A percentile compares a stretch with the other conserved stretches of the same genome.
These are phyloP conservation scores for Doryteuthis pealeii DNA, from an alignment of 1,140 invertebrate species.

Conservation along the genomic window DNA sequence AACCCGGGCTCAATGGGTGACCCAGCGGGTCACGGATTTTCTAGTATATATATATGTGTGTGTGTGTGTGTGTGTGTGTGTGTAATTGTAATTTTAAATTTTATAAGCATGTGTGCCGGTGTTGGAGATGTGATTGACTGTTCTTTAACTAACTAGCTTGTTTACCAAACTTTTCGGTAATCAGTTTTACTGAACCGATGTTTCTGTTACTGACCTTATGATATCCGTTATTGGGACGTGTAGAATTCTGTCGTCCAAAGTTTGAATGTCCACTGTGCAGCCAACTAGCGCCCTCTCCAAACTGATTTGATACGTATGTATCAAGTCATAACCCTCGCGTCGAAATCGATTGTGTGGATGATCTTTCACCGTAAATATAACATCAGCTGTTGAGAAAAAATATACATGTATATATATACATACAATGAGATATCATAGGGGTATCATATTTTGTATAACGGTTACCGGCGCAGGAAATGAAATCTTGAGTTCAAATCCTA, in stretches of 20 bases:
- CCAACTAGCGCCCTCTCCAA: constrained; percentile 58
- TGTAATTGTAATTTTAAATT: too few species aligned
- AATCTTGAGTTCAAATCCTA: not conserved
- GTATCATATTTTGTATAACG: not conserved
- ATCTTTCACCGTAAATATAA: constrained; percentile 61
- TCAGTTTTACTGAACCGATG: too few species aligned
- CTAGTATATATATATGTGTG: too few species aligned
- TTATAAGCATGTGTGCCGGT: too few species aligned
- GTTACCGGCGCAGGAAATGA: not conserved
- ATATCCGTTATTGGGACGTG: constrained; percentile 62
- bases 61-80: too few species aligned
- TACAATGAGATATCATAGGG: not conserved
- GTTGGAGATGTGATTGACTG: too few species aligned
- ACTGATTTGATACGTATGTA: constrained; percentile 57
- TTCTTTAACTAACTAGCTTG: too few species aligned
- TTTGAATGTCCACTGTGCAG: constrained; percentile 57
- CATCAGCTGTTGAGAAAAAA: constrained; percentile 52
- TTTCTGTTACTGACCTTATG: constrained; percentile 52
- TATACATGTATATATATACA: constrained; percentile 11
- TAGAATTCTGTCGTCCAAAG: constrained; percentile 58
- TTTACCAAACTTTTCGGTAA: too few species aligned
- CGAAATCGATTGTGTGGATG: constrained; percentile 57
- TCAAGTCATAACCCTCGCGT: constrained; percentile 55
- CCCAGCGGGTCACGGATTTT: too few species aligned
- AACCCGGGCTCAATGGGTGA: too few species aligned